Conservation (phyloP, 2,113 vertebrate genomes). For the Elachura formosa region DNA sequence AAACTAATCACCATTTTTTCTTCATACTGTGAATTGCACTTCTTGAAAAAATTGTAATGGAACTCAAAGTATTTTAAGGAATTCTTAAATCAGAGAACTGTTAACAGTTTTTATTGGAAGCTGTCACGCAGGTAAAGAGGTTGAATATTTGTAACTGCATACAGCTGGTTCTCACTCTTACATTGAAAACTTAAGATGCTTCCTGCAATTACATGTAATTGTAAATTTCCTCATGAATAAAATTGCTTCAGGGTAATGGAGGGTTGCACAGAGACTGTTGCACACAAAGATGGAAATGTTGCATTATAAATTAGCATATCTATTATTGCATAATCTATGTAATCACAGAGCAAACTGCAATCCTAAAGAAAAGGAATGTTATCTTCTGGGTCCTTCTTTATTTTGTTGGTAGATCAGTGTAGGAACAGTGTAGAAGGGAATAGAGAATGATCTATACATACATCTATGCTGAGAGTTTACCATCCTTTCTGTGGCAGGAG, state of each 20-base stretch:
- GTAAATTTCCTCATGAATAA: neutral
- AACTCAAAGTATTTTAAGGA: neutral
- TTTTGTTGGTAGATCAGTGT: neutral
- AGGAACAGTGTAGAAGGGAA: neutral
- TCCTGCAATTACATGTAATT: neutral
- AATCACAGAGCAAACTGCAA: neutral
- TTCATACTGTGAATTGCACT: neutral
- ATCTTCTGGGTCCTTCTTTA: neutral
- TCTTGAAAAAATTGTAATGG: neutral
- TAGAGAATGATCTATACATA: neutral
- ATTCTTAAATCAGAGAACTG: neutral
- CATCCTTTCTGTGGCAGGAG: neutral
- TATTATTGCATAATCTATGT: neutral
- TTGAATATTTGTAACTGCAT: neutral
- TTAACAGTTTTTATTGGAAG: neutral
- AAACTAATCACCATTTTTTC: neutral
- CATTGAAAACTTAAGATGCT: neutral
- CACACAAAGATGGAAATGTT: neutral
- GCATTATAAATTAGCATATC: neutral
- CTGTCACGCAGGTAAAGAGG: neutral
- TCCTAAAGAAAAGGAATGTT: neutral
- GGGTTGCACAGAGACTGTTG: neutral
- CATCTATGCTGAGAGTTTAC: neutral
- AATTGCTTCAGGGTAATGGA: neutral
- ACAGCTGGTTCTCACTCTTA: neutral